Evolutionary conservation across 2,888 invertebrate species (phyloP), one percentile per base, ranked within the genome.

Genomic region (Tetranychus piercei): DNA sequence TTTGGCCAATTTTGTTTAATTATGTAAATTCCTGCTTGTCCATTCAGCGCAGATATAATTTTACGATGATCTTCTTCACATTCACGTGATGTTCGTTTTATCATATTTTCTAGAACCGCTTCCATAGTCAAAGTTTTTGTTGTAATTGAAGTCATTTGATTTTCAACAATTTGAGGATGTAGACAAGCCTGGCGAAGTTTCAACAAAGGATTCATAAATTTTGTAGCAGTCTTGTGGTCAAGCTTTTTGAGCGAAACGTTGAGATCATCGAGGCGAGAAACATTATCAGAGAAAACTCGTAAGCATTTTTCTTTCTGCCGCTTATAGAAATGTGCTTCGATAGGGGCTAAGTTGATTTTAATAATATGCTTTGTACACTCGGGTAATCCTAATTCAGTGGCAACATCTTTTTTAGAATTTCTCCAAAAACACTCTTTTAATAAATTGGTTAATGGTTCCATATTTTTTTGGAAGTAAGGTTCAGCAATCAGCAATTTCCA

Each of bases 241-340:
- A 85, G 78, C 67, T 80, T 79, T 74, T 80, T 81, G 67, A 84
- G 79, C 76, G 81, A 81, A 11, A 79, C 77, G 69, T 78, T 77
- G 18, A 77, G 76, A 75, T 81, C 80, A 73, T 82, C 80, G 77
- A 82, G 83, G 73, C 82, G 82, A 20, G 79, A 79, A 64, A 87
- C 4, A 23, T 11, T 18, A 20, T 55, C 55, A 69, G 9, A 11
- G 69, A 69, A 69, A 5, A 23, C 22, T 20, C 20, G 20, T 9
- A 23, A 23, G 8, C 69, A 69, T 6, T 84, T 82, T 20, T 82
- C 81, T 79, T 87, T 87, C 79, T 88, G 86, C 64, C 85, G 84
- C n/a, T 86, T 84, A 80, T 91, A 91, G 80, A 88, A 89, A 78
- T 88, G 86, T 76, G 87, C 86, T 81, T 91, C 90, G 0, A 90